A percentile compares a stretch with the other conserved stretches of the same genome.
These are phyloP conservation scores for Pogonocichla stellata DNA, from an alignment of 2,113 vertebrate species.

Conservation along the genomic window DNA sequence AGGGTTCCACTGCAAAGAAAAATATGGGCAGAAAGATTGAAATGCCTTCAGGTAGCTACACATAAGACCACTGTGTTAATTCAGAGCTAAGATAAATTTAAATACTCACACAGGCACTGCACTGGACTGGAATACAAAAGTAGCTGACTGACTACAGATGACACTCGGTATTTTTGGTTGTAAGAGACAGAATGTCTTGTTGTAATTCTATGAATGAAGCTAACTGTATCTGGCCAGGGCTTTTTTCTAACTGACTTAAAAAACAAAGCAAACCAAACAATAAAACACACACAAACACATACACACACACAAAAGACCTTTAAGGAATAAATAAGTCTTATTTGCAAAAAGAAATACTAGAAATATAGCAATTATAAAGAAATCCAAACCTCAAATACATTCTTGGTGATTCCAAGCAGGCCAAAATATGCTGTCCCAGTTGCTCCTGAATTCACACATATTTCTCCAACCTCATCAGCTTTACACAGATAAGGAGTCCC, in stretches of 20 bases:
- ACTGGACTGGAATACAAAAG: not conserved
- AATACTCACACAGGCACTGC: not conserved
- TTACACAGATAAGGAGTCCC: conserved; percentile 89
- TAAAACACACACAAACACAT: not conserved
- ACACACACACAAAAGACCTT: no score
- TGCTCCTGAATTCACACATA: conserved; percentile 86
- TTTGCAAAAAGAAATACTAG: not conserved
- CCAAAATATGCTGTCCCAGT: conserved; percentile 89
- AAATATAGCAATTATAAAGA: not conserved
- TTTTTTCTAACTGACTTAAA: not conserved
- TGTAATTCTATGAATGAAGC: not conserved
- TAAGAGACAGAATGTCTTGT: not conserved
- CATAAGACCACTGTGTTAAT: not conserved
- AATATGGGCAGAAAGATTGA: not conserved
- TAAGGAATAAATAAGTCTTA: not conserved
- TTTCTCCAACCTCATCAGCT: conserved; percentile 92
- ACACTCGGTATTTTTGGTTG: not conserved
- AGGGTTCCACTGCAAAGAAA: not conserved
- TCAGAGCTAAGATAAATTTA: not conserved
- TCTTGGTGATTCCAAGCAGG: conserved; percentile 92
- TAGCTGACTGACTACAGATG: not conserved
- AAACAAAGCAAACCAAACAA: not conserved
- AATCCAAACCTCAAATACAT: conserved; percentile 87
- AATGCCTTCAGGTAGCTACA: not conserved
- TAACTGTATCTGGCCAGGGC: not conserved